A percentile compares a stretch with the other conserved stretches of the same genome.
phyloP scores from a whole-genome alignment of 2,113 vertebrate genomes.

The Cathartes aura region DNA sequence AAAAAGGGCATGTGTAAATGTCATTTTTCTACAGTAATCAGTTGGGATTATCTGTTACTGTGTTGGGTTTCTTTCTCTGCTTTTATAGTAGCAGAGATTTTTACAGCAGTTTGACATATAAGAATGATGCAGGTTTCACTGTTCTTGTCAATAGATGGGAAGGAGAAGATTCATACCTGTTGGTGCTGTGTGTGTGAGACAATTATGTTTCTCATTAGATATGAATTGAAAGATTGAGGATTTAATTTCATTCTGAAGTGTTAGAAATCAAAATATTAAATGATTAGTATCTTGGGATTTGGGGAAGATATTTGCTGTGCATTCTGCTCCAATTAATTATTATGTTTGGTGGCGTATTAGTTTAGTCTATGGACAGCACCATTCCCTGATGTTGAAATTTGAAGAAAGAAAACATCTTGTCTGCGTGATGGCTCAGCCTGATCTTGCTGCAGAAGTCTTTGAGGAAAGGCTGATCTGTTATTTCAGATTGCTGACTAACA shows the following conservation, averaged over 20 bases:
- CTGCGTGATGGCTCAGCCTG: not conserved
- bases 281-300: not conserved
- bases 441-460: not conserved
- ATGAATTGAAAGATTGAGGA: not conserved
- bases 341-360: not conserved
- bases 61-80: not conserved
- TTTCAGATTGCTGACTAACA: not conserved
- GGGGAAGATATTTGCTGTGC: not conserved
- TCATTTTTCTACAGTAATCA: not conserved
- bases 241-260: not conserved
- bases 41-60: not conserved
- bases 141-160: not conserved
- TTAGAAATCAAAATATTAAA: not conserved
- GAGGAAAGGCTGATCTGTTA: not conserved
- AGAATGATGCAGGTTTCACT: not conserved
- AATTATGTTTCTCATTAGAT: not conserved
- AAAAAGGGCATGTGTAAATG: slow-evolving; percentile 12
- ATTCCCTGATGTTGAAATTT: not conserved
- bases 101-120: not conserved
- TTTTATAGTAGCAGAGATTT: not conserved
- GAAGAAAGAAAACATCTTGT: not conserved
- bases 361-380: no score
- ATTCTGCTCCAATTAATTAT: not conserved
- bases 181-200: not conserved
- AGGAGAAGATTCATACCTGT: not conserved